Conservation (phyloP, 2,888 invertebrate species). For the Calephelis perditalis region DNA sequence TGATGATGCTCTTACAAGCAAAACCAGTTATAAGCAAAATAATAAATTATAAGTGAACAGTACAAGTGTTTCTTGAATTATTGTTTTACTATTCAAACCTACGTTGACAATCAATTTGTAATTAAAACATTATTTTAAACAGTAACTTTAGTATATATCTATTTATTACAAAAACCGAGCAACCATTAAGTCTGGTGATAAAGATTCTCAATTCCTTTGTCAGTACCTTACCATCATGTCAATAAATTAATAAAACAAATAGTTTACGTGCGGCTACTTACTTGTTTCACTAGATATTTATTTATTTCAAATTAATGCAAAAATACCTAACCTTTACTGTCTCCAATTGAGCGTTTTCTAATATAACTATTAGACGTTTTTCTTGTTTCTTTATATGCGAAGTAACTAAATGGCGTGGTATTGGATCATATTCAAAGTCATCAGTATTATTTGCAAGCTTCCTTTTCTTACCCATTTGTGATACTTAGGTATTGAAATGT, state of each 20-base stretch:
- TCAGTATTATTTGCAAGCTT: conserved; percentile 74
- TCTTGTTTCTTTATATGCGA: conserved; percentile 89
- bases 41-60: no score
- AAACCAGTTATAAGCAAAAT: no score
- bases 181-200: neutral
- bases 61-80: no score
- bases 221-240: no score
- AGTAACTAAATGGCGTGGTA: conserved; percentile 87
- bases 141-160: neutral
- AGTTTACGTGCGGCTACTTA: no score
- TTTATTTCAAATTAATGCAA: neutral
- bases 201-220: no score
- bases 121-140: conserved; percentile 3
- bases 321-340: conserved; percentile 88
- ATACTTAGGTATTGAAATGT: neutral
- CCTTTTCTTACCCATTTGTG: conserved; percentile 66
- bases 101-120: neutral
- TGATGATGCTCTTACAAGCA: no score
- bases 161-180: neutral
- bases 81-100: no score
- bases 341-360: conserved; percentile 97
- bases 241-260: no score
- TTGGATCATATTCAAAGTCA: conserved; percentile 87
- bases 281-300: neutral
- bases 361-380: conserved; percentile 93